Evolutionary conservation across 2,797 vertebrate species (phyloP).

Genomic region (Morus bassanus): DNA sequence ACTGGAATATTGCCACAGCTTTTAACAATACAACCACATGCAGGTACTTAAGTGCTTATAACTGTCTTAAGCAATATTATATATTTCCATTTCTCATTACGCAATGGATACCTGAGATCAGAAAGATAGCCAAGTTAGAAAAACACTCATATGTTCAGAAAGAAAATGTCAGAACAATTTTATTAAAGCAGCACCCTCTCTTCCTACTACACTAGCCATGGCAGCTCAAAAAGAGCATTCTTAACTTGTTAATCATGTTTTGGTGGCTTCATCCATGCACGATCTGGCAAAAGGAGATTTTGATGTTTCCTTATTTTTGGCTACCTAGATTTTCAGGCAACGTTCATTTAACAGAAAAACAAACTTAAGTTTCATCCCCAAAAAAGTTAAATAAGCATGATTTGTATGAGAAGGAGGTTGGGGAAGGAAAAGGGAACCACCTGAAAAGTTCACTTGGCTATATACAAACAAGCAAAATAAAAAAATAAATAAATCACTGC

Average conservation of each 20-base stretch:
- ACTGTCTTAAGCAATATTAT: background rate
- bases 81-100: background rate
- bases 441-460: constrained; percentile 10
- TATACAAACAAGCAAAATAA: constrained; percentile 34
- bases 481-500: background rate
- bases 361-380: background rate
- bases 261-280: background rate
- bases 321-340: background rate
- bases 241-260: background rate
- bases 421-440: background rate
- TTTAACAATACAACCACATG: background rate
- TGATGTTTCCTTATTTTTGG: background rate
- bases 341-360: background rate
- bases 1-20: background rate
- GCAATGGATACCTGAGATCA: background rate
- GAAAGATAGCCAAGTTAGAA: background rate
- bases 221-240: background rate
- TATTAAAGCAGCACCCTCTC: background rate
- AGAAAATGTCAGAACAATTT: constrained; percentile 2
- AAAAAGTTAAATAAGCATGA: constrained; percentile 3
- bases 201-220: background rate
- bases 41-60: background rate
- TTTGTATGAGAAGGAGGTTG: background rate
- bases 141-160: background rate
- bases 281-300: background rate